These are phyloP conservation scores for Panagrolaimus sp. DNA, from an alignment of 1,140 invertebrate genomes.

Conservation along the genomic window DNA sequence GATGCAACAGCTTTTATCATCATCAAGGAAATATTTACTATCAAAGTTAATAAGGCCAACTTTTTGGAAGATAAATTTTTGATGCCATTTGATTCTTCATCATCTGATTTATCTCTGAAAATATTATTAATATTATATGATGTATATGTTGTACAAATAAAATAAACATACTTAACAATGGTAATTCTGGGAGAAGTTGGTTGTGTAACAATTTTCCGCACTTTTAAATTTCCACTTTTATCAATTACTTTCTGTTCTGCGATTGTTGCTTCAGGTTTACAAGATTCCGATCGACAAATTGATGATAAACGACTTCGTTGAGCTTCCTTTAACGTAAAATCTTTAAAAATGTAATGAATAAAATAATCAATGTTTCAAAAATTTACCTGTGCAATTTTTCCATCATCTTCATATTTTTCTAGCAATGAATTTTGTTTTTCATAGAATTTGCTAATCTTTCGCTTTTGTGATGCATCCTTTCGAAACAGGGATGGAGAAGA, in stretches of 20 bases:
- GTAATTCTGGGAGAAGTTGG: not conserved
- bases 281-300: not conserved
- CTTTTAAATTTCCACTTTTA: not conserved
- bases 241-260: not conserved
- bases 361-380: not conserved
- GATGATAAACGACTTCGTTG: not conserved
- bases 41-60: constrained; percentile 44
- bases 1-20: constrained; percentile 61
- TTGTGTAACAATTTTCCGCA: not conserved
- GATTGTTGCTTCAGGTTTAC: not conserved
- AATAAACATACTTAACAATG: constrained; percentile 9
- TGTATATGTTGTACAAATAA: no score
- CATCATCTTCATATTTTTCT: constrained; percentile 1
- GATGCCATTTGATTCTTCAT: not conserved
- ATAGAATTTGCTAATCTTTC: not conserved
- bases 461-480: constrained; percentile 1
- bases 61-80: not conserved
- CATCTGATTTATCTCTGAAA: constrained; percentile 7
- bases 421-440: constrained; percentile 6
- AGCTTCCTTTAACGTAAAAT: not conserved
- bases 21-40: constrained; percentile 56
- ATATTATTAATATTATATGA: no score
- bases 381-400: not conserved
- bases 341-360: not conserved
- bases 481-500: not conserved